Conservation (phyloP, 2,888 invertebrate species). For the Amphipyra tragopoginis region DNA sequence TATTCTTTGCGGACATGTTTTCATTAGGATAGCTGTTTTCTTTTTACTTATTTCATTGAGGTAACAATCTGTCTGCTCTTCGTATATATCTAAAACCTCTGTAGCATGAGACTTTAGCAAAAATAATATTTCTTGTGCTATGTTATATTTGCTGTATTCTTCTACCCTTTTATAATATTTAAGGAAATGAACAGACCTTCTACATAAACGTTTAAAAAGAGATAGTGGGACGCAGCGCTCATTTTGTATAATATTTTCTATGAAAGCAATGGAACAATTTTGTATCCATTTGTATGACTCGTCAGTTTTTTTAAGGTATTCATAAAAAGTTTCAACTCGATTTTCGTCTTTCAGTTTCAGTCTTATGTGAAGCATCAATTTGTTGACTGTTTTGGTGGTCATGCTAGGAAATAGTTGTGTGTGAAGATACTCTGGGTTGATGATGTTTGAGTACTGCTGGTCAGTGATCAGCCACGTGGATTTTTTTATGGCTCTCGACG, state of each 20-base stretch:
- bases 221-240: constrained; percentile 45
- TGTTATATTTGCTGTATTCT: neutral
- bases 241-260: constrained; percentile 66
- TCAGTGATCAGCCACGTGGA: constrained; percentile 77
- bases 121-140: constrained; percentile 43
- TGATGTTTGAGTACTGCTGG: constrained; percentile 71
- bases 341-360: constrained; percentile 72
- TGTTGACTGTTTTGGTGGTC: constrained; percentile 73
- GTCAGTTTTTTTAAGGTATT: constrained; percentile 64
- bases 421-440: constrained; percentile 77
- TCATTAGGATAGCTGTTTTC: constrained; percentile 71
- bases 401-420: constrained; percentile 72
- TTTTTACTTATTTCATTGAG: constrained; percentile 63
- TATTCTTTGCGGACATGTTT: constrained; percentile 67
- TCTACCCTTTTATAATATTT: constrained; percentile 48
- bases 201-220: constrained; percentile 68
- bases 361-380: constrained; percentile 74
- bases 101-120: constrained; percentile 61
- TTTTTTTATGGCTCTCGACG: constrained; percentile 75
- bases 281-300: constrained; percentile 76
- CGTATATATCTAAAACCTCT: constrained; percentile 68
- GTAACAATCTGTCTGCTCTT: constrained; percentile 22
- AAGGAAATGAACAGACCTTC: constrained; percentile 68
- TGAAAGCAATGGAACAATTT: constrained; percentile 73
- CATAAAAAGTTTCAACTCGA: constrained; percentile 76